phyloP scores from a whole-genome alignment of 2,113 vertebrate species.

The Equus quagga region DNA sequence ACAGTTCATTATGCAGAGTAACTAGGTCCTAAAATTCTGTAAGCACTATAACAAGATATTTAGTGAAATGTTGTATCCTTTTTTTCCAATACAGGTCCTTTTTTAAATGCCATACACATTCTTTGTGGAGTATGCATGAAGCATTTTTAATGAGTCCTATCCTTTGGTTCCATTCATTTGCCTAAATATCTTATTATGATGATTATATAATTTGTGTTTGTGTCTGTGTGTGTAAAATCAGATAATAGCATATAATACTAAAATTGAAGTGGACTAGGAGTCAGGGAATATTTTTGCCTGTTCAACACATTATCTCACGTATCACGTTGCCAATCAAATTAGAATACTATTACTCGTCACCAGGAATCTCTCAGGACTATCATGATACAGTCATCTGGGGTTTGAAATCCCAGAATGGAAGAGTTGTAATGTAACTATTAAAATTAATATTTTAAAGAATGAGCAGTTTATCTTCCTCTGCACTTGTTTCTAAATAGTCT shows the following conservation, averaged over 20 bases:
- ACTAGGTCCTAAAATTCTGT: constrained; percentile 68
- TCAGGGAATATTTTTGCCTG: constrained; percentile 25
- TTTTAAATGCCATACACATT: constrained; percentile 58
- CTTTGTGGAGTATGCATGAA: not conserved
- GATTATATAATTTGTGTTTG: constrained; percentile 56
- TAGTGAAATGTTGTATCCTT: constrained; percentile 49
- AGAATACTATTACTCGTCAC: not conserved
- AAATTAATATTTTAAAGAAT: constrained; percentile 37
- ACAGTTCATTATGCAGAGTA: constrained; percentile 61
- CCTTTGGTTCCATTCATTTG: constrained; percentile 54
- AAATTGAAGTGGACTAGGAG: not conserved
- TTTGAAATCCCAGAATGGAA: constrained; percentile 17
- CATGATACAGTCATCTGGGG: not conserved
- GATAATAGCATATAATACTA: constrained; percentile 34
- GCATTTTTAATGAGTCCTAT: constrained; percentile 61
- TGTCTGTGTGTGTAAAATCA: constrained; percentile 40
- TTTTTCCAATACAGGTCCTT: constrained; percentile 1
- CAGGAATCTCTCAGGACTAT: not conserved
- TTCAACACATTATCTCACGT: not conserved
- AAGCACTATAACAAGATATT: constrained; percentile 24
- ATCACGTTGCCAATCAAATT: constrained; percentile 1
- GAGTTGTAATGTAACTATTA: not conserved
- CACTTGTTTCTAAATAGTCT: constrained; percentile 8
- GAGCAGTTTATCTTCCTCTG: not conserved
- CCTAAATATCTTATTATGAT: constrained; percentile 60